A percentile compares a stretch with the other conserved stretches of the same genome.
Evolutionary conservation across 2,113 vertebrate genomes (phyloP).

Genomic region (Entelurus aequoreus): DNA sequence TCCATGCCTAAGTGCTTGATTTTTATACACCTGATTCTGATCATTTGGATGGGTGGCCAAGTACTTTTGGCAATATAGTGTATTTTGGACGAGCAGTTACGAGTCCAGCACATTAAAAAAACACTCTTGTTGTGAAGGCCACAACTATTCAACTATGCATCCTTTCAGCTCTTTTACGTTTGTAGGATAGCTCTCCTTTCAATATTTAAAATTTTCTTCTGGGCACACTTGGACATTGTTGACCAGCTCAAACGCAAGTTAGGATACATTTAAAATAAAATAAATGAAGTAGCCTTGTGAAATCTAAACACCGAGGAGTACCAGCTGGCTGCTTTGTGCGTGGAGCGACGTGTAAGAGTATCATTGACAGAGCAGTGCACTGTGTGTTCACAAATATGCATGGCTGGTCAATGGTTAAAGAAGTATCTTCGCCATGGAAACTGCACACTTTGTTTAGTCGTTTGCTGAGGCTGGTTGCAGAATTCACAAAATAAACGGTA

Average conservation of each 20-base stretch:
- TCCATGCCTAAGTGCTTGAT: too few relatives aligned
- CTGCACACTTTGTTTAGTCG: neutral
- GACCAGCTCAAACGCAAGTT: slow-evolving; percentile 21
- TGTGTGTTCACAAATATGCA: slow-evolving; percentile 11
- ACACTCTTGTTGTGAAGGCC: slow-evolving; percentile 24
- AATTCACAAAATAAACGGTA: neutral
- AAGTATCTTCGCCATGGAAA: slow-evolving; percentile 5
- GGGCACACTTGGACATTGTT: slow-evolving; percentile 53
- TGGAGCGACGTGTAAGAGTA: slow-evolving; percentile 28
- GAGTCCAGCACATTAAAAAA: slow-evolving; percentile 43
- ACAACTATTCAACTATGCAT: slow-evolving; percentile 38
- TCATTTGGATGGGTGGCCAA: too few relatives aligned
- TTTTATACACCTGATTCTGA: too few relatives aligned
- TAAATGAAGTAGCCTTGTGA: slow-evolving; percentile 24
- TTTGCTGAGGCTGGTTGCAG: neutral
- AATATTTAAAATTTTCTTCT: slow-evolving; percentile 48
- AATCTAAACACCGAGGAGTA: slow-evolving; percentile 23
- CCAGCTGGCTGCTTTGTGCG: slow-evolving; percentile 25
- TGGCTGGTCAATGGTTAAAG: slow-evolving; percentile 31
- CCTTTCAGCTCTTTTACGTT: slow-evolving; percentile 45
- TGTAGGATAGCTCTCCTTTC: slow-evolving; percentile 46
- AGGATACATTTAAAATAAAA: slow-evolving; percentile 37
- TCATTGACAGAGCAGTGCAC: slow-evolving; percentile 30
- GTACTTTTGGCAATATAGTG: too few relatives aligned
- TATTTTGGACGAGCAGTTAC: slow-evolving; percentile 45